Percentiles rank a stretch among this genome's conserved stretches.
Conservation (phyloP, 1,140 invertebrate genomes). For the Trichonephila inaurata region DNA sequence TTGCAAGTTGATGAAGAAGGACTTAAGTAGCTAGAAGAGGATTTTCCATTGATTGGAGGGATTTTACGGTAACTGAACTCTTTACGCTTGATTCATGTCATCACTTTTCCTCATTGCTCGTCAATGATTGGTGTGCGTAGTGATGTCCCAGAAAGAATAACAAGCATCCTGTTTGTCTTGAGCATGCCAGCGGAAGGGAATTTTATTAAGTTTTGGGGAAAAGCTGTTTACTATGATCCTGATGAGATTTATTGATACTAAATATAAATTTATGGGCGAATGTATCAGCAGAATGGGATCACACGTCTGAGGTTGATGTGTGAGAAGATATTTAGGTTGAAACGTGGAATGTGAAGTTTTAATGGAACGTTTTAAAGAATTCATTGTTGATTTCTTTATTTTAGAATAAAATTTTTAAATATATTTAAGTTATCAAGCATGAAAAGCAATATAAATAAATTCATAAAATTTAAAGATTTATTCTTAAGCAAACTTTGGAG, state of each 20-base stretch:
- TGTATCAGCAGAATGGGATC: not conserved
- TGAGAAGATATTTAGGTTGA: no score
- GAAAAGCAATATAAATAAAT: no score
- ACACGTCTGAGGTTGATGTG: no score
- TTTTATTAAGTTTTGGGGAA: not conserved
- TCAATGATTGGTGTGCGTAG: not conserved
- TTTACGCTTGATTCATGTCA: not conserved
- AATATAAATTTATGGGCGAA: not conserved
- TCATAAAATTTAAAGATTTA: no score
- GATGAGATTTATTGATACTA: not conserved
- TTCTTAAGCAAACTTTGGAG: no score
- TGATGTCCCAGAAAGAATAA: not conserved
- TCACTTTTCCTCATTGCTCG: not conserved
- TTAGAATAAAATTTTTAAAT: no score
- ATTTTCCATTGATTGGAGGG: slow-evolving; percentile 34
- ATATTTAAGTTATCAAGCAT: no score
- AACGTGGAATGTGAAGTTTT: no score
- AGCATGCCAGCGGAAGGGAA: not conserved
- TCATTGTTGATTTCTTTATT: no score
- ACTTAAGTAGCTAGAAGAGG: not conserved
- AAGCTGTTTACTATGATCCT: not conserved
- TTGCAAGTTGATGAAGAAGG: slow-evolving; percentile 14
- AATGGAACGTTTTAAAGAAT: no score
- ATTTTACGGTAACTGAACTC: slow-evolving; percentile 22
- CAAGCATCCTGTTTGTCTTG: not conserved